Evolutionary conservation across 2,113 vertebrate species (phyloP).

Genomic region (Malurus alboscapulatus): DNA sequence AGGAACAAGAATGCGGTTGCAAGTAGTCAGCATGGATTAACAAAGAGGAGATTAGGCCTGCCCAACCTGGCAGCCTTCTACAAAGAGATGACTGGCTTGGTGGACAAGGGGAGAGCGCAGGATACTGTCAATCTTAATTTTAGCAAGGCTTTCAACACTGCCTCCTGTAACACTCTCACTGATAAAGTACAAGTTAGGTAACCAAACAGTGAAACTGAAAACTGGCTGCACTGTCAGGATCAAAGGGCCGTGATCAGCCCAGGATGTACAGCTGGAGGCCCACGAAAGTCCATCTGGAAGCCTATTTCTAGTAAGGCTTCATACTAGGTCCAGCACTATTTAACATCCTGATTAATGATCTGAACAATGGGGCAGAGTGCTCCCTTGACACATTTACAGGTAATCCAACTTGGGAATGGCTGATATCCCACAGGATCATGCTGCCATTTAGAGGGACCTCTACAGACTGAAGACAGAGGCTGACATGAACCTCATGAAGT

Average conservation of each 20-base stretch:
- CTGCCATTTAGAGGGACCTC: not conserved
- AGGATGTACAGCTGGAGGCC: not conserved
- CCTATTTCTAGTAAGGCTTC: not conserved
- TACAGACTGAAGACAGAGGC: not conserved
- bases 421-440: not conserved
- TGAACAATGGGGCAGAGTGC: not conserved
- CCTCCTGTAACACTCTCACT: not conserved
- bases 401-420: not conserved
- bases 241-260: not conserved
- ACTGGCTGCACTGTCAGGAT: not conserved
- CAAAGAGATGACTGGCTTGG: not conserved
- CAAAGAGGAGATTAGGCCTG: not conserved
- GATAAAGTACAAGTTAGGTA: not conserved
- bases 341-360: not conserved
- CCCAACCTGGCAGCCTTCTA: not conserved
- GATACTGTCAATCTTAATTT: not conserved
- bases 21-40: not conserved
- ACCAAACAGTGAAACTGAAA: not conserved
- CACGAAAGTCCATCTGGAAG: not conserved
- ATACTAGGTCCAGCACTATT: not conserved
- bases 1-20: not conserved
- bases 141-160: not conserved
- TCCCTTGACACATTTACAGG: not conserved
- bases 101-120: not conserved
- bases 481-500: not conserved